Base-by-base conservation (phyloP, 2,888 invertebrate species). In the Macrophya alboannulata region DNA sequence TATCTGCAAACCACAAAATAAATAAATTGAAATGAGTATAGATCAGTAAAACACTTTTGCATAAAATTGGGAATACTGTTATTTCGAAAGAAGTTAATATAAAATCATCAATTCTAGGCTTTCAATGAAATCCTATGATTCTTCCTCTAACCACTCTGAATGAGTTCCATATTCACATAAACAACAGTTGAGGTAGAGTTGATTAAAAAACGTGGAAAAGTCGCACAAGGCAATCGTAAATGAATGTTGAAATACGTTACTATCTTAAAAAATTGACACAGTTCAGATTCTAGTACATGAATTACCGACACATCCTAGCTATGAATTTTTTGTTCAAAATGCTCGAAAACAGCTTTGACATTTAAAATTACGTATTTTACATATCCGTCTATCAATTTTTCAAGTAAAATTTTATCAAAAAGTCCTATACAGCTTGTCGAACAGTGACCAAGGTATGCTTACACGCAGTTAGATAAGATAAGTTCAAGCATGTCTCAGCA, bases 381-480 rank as follows among this genome's bases (percentile, higher is more conserved):
- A 45, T 74, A 1, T 31, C 77, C 51, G 12, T 43, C 9, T 62
- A 43, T 43, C 9, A 25, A 21, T 68, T 65, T 31, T 48, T 48
- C 17, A 37, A 83, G 31, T 83, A n/a, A 43, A 62, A 68, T 51
- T 1, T 71, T 48, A 68, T 83, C 37, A 40, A 65, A 81, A 37
- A 12, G 48, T 68, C 48, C 12, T 48, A 48, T 31, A 31, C 45
- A 15, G 37, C 21, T 31, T 9, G 21, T 25, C 37, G 31, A 25
- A 71, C 5, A 68, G 68, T 25, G 71, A 25, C 25, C 71, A 71
- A 45, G 68, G 65, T 68, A 37, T 45, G 68, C 48, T 68, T 48
- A 71, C 21, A 81, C 17, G 37, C 37, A 21, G 62, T 40, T 31
- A 81, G 83, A 83, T 71, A 48, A 48, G 68, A 83, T 83, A 83